Evolutionary conservation across 2,797 vertebrate genomes (phyloP).

Genomic region (Heteromormyrus szaboi): DNA sequence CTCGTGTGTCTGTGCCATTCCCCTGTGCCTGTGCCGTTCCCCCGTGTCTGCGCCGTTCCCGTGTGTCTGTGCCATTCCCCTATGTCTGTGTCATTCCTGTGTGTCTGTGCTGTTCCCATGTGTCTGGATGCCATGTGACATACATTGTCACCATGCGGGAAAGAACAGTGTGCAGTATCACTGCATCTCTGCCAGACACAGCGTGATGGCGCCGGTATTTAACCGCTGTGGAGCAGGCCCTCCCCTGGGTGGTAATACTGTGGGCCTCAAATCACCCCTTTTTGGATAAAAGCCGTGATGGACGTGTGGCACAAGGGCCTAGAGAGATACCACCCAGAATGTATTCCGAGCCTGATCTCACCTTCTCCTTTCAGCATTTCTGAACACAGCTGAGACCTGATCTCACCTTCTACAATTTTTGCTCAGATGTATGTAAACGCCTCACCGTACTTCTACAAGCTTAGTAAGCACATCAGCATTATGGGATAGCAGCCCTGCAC

Average conservation of each 20-base stretch:
- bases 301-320: background rate
- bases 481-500: background rate
- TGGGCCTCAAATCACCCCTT: background rate
- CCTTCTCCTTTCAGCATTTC: background rate
- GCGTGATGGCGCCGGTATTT: background rate
- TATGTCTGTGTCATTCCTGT: background rate
- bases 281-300: background rate
- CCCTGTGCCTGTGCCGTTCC: background rate
- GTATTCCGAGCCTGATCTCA: background rate
- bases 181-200: background rate
- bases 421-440: background rate
- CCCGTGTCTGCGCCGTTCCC: background rate
- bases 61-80: background rate
- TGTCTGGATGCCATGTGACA: background rate
- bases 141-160: background rate
- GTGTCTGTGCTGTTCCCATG: background rate
- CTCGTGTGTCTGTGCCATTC: background rate
- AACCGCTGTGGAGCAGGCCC: background rate
- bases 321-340: background rate
- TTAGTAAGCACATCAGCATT: background rate
- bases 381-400: background rate
- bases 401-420: background rate
- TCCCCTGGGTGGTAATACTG: background rate
- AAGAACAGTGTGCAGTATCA: background rate
- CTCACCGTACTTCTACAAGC: background rate